Evolutionary conservation across 2,888 invertebrate species (phyloP).

Genomic region (Apodemia mormo): DNA sequence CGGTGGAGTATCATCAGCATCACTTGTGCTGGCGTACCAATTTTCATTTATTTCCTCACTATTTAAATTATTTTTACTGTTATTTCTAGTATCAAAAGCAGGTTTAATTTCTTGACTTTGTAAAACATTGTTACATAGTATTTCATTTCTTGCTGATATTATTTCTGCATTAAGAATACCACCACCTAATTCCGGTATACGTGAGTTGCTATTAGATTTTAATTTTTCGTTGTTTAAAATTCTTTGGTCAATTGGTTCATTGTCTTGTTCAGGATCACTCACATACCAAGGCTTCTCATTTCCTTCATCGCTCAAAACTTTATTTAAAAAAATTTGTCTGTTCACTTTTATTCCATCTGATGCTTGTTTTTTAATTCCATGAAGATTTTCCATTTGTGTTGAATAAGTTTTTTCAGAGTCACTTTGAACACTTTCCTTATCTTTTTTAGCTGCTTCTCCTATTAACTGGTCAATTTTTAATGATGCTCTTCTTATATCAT

Average conservation of each 20-base stretch:
- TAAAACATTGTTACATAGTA: slow-evolving; percentile 64
- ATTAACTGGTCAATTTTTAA: slow-evolving; percentile 80
- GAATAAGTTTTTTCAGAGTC: slow-evolving; percentile 77
- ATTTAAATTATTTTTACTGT: slow-evolving; percentile 53
- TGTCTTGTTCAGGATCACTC: slow-evolving; percentile 76
- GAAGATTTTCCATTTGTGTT: slow-evolving; percentile 80
- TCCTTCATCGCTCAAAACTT: slow-evolving; percentile 66
- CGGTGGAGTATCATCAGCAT: slow-evolving; percentile 87
- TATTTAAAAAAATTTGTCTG: slow-evolving; percentile 68
- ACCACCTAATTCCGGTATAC: slow-evolving; percentile 54
- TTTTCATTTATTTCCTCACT: slow-evolving; percentile 83
- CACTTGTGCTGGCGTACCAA: slow-evolving; percentile 91
- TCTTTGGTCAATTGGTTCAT: slow-evolving; percentile 64
- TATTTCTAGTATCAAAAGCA: slow-evolving; percentile 62
- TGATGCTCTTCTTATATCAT: slow-evolving; percentile 80
- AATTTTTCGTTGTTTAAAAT: slow-evolving; percentile 56
- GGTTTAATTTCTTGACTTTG: slow-evolving; percentile 53
- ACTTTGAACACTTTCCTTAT: slow-evolving; percentile 54
- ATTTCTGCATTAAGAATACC: slow-evolving; percentile 59
- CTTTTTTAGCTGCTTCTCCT: slow-evolving; percentile 65
- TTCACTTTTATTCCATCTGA: slow-evolving; percentile 76
- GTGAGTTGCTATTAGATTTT: slow-evolving; percentile 65
- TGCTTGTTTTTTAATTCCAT: slow-evolving; percentile 77
- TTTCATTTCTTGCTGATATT: slow-evolving; percentile 71
- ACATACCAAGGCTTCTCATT: slow-evolving; percentile 78